Evolutionary conservation across 2,797 vertebrate species (phyloP).

Genomic region (Melanotaenia nigrans): DNA sequence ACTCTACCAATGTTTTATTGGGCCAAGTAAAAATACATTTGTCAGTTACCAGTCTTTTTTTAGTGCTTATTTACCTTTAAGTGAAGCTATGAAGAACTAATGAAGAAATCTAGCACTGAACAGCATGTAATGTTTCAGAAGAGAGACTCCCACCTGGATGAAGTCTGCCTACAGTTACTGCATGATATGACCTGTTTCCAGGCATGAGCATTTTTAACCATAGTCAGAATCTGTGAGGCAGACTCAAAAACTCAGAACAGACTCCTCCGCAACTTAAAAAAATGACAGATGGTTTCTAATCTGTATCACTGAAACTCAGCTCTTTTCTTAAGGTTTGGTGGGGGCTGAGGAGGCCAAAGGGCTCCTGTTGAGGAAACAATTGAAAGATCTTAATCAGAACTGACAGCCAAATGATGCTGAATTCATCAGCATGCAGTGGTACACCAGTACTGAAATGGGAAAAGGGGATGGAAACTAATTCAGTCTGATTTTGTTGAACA

Average conservation of each 20-base stretch:
- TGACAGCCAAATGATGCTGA: slow-evolving; percentile 52
- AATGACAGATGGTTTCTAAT: slow-evolving; percentile 21
- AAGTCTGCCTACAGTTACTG: neutral
- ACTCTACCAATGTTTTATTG: neutral
- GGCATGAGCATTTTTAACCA: slow-evolving; percentile 9
- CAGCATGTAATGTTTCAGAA: neutral
- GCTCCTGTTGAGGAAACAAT: slow-evolving; percentile 51
- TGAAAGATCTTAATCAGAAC: slow-evolving; percentile 62
- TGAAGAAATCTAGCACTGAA: neutral
- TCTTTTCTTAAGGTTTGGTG: slow-evolving; percentile 28
- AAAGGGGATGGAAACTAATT: slow-evolving; percentile 30
- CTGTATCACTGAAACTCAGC: slow-evolving; percentile 38
- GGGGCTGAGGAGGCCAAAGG: slow-evolving; percentile 42
- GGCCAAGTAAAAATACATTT: neutral
- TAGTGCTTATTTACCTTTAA: neutral
- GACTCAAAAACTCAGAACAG: slow-evolving; percentile 5
- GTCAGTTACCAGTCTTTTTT: neutral
- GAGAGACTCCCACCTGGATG: slow-evolving; percentile 12
- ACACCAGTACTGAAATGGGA: slow-evolving; percentile 26
- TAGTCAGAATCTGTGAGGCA: neutral
- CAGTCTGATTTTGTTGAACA: slow-evolving; percentile 24
- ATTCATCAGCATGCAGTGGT: slow-evolving; percentile 43
- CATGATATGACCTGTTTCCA: neutral
- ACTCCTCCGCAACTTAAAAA: slow-evolving; percentile 2
- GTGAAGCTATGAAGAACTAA: neutral